A percentile compares a stretch with the other conserved stretches of the same genome.
phyloP scores from a whole-genome alignment of 23 tunicate genomes.

The Botrylloides violaceus region DNA sequence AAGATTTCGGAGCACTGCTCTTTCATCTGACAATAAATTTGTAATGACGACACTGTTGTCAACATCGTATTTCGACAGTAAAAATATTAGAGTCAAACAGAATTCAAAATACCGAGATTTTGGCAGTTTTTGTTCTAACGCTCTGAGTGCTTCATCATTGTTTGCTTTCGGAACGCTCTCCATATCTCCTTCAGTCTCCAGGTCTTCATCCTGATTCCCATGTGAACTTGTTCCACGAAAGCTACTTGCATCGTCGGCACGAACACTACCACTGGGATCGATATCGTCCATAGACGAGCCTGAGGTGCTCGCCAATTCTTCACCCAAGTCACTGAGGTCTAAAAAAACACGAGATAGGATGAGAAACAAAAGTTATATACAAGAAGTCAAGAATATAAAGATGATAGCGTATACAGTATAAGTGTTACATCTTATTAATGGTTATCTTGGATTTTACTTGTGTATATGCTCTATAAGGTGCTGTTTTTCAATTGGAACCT shows the following conservation, averaged over 20 bases:
- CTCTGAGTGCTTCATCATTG: conserved; percentile 94
- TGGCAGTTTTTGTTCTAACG: conserved; percentile 79
- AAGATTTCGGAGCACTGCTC: too few relatives aligned
- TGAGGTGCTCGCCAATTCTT: conserved; percentile 44
- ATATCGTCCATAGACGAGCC: conserved; percentile 79
- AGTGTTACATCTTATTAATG: too few relatives aligned
- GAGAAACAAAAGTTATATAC: too few relatives aligned
- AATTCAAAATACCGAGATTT: conserved; percentile 58
- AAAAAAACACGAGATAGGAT: neutral
- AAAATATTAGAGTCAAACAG: neutral
- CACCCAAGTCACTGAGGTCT: conserved; percentile 72
- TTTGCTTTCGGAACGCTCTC: conserved; percentile 75
- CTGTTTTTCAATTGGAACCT: too few relatives aligned
- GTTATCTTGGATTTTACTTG: too few relatives aligned
- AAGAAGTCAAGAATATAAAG: too few relatives aligned
- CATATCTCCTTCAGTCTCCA: conserved; percentile 61
- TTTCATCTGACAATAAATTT: too few relatives aligned
- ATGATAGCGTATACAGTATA: too few relatives aligned
- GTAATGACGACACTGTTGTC: too few relatives aligned
- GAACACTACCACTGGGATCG: conserved; percentile 63
- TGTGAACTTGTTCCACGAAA: conserved; percentile 72
- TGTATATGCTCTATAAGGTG: too few relatives aligned
- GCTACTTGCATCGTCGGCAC: conserved; percentile 79
- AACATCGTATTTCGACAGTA: neutral
- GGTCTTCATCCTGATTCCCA: conserved; percentile 78